Evolutionary conservation across 2,113 vertebrate species (phyloP).

Genomic region (Zosterops borbonicus): DNA sequence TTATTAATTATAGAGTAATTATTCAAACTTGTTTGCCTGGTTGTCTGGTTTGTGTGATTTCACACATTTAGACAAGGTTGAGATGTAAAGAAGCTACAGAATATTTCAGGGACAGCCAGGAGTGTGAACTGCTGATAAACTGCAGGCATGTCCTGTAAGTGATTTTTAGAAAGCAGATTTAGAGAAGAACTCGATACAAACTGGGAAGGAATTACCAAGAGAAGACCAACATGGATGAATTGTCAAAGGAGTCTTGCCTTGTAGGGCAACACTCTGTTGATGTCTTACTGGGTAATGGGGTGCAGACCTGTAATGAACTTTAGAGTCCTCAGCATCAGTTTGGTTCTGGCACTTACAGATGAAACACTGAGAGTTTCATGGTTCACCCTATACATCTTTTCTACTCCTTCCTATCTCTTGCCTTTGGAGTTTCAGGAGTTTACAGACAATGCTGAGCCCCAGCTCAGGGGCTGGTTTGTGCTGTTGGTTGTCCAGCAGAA

Average conservation of each 20-base stretch:
- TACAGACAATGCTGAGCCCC: background rate
- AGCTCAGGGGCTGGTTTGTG: background rate
- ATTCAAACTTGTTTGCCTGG: background rate
- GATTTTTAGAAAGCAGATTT: background rate
- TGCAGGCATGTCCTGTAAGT: background rate
- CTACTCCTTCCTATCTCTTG: background rate
- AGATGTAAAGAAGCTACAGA: background rate
- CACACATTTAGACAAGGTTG: background rate
- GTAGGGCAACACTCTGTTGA: background rate
- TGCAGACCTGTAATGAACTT: background rate
- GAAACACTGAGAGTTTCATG: background rate
- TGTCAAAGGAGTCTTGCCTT: background rate
- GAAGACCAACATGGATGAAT: background rate
- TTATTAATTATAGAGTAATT: constrained; percentile 22
- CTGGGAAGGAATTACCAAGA: background rate
- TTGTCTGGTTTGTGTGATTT: constrained; percentile 11
- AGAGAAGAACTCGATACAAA: background rate
- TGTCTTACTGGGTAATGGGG: rapidly evolving
- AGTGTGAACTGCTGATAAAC: constrained; percentile 2
- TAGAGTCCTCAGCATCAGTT: background rate
- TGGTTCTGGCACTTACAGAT: background rate
- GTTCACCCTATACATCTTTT: background rate
- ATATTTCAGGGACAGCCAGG: background rate
- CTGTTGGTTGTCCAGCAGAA: background rate
- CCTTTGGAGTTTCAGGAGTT: background rate